phyloP scores from a whole-genome alignment of 2,113 vertebrate species.

The Alces alces region DNA sequence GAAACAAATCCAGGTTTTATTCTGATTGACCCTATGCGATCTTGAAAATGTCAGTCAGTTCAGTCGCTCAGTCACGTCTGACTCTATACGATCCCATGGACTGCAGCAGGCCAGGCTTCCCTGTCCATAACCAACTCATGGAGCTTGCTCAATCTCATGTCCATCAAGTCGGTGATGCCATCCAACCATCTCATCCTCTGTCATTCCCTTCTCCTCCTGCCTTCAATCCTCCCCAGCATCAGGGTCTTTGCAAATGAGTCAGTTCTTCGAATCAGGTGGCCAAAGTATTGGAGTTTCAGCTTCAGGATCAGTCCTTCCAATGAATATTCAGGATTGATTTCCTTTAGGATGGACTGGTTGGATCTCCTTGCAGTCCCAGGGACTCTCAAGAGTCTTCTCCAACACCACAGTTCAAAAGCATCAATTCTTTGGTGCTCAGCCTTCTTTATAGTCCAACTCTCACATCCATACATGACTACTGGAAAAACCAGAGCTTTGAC shows the following conservation, averaged over 20 bases:
- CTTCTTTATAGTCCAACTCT: not conserved
- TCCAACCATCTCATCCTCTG: not conserved
- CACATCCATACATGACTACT: not conserved
- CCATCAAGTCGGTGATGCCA: not conserved
- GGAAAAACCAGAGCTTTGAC: not conserved
- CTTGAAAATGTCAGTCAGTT: not conserved
- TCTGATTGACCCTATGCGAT: not conserved
- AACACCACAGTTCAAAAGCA: not conserved
- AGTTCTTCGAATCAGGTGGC: not conserved
- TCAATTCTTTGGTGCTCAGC: not conserved
- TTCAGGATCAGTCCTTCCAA: not conserved
- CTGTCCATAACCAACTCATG: not conserved
- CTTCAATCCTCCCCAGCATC: not conserved
- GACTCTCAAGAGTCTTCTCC: not conserved
- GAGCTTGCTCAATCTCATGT: not conserved
- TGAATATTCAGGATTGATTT: not conserved
- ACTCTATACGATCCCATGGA: not conserved
- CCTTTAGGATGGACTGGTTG: not conserved
- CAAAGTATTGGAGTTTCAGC: not conserved
- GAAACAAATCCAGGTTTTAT: constrained; percentile 13
- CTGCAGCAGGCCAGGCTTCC: not conserved
- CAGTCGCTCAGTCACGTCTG: not conserved
- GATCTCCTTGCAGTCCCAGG: not conserved
- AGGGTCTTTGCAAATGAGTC: not conserved
- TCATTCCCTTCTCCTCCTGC: not conserved